Base-by-base conservation (phyloP, 2,797 vertebrate species). In the Telmatherina bonti region DNA sequence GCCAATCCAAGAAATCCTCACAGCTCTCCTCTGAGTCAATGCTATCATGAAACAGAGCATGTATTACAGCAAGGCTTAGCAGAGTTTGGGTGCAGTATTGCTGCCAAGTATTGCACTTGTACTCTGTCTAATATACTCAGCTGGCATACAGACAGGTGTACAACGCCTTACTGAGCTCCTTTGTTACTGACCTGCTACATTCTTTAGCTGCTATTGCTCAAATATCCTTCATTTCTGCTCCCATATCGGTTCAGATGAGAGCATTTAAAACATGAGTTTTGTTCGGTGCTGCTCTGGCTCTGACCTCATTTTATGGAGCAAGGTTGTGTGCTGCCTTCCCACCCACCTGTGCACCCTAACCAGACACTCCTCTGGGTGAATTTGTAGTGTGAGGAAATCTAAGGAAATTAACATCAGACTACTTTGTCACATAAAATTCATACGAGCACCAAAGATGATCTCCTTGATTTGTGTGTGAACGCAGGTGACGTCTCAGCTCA, bases 341-440 rank as follows among this genome's bases (percentile, higher is more conserved):
- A n/a, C n/a, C n/a, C n/a, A n/a, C n/a, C n/a, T n/a, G n/a, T n/a
- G n/a, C n/a, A n/a, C n/a, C 70, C 31, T 58, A 70, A 47, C 54
- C 49, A 58, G 51, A 41, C 59, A 76, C 63, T 69, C 57, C 35
- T 75, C 66, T 57, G 68, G 74, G 45, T 13, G 43, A 56, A 62
- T 22, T 33, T 67, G 59, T 36, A 53, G 72, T 67, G 41, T 51
- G 70, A 68, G 60, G 70, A 79, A 76, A 85, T 70, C 60, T 52
- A 74, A 68, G 52, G 52, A 81, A 72, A 85, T 83, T 85, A 75
- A 85, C 87, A 85, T 82, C 72, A 68, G 65, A 85, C 56, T 70
- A 55, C 59, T 65, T 62, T 73, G 72, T 79, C 57, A 72, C 69
- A 67, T 65, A 74, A 70, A 65, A 36, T 72, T 49, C 57, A 57